Evolutionary conservation across 2,113 vertebrate species (phyloP).

Genomic region (Struthidea cinerea): DNA sequence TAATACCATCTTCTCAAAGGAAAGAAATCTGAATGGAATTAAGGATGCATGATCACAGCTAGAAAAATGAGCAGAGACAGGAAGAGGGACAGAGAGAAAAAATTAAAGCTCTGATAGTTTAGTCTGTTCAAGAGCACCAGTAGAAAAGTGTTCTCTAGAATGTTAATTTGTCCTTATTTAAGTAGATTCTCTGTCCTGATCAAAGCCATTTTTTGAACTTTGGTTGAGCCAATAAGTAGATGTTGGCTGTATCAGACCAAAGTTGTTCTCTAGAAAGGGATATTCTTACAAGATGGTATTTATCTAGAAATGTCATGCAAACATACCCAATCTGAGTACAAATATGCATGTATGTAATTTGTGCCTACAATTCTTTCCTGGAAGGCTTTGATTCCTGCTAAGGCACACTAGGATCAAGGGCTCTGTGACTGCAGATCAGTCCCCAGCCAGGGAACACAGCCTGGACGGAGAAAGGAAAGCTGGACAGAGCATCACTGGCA

Average conservation of each 20-base stretch:
- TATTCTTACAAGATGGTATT: neutral
- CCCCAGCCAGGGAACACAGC: neutral
- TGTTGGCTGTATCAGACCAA: neutral
- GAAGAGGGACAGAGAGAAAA: neutral
- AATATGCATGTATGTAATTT: accelerated
- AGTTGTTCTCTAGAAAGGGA: neutral
- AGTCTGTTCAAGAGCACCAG: neutral
- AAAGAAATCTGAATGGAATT: conserved; percentile 39
- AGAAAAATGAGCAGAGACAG: neutral
- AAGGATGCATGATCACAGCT: neutral
- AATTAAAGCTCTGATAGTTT: neutral
- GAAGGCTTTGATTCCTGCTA: neutral
- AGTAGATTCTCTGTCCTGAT: neutral
- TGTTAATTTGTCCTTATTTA: neutral
- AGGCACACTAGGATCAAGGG: neutral
- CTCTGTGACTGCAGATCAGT: neutral
- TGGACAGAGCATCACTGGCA: neutral
- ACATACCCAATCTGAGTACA: neutral
- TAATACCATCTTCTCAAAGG: neutral
- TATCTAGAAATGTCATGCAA: neutral
- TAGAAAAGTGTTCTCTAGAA: neutral
- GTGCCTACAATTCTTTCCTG: neutral
- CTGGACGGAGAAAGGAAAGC: neutral
- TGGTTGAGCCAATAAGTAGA: neutral
- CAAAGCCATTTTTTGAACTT: neutral